Percentiles rank a stretch among this genome's conserved stretches.
phyloP scores from a whole-genome alignment of 2,113 vertebrate species.

The Anser cygnoides region DNA sequence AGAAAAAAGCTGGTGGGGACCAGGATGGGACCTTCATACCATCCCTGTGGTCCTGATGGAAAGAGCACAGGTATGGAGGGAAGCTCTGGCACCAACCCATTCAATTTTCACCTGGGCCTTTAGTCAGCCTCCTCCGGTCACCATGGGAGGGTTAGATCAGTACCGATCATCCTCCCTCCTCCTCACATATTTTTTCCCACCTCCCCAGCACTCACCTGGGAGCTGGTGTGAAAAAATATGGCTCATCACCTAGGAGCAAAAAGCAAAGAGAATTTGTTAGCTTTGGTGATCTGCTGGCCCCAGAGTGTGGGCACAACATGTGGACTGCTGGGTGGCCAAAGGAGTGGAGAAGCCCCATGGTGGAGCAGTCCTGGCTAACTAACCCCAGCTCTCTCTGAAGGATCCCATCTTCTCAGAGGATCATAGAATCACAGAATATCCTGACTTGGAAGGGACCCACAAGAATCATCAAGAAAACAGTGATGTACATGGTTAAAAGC shows the following conservation, averaged over 20 bases:
- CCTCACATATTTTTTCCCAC: not conserved
- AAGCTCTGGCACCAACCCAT: not conserved
- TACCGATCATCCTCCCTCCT: not conserved
- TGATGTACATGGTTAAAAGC: not conserved
- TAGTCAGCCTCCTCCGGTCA: not conserved
- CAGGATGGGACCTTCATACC: not conserved
- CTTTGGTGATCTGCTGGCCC: not conserved
- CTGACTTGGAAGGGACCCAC: too few relatives aligned
- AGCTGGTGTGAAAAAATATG: too few relatives aligned
- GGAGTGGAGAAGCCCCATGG: not conserved
- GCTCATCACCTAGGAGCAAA: not conserved
- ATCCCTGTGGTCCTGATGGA: not conserved
- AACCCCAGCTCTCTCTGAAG: not conserved
- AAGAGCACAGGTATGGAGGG: not conserved
- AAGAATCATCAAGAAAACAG: not conserved
- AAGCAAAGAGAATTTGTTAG: not conserved
- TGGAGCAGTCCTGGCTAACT: not conserved
- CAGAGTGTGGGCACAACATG: not conserved
- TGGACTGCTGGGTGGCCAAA: not conserved
- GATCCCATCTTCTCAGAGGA: not conserved
- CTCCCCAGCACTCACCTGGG: not conserved
- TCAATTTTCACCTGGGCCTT: not conserved
- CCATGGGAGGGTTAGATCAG: not conserved
- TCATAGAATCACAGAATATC: too few relatives aligned
- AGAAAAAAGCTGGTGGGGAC: not conserved